Evolutionary conservation across 1,140 invertebrate species (phyloP).

Genomic region (Zaprionus camerounensis): DNA sequence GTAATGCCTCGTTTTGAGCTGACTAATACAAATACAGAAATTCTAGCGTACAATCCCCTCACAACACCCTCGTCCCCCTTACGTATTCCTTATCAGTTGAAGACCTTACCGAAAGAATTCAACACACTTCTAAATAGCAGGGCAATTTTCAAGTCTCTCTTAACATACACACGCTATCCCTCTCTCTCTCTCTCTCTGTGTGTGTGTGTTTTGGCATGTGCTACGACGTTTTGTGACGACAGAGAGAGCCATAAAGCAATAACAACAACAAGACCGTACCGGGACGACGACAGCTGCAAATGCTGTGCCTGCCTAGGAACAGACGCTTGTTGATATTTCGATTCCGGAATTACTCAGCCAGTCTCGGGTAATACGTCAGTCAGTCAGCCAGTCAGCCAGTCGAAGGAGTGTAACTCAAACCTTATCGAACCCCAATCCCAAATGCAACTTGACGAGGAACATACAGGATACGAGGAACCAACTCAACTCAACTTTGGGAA

Average conservation of each 20-base stretch:
- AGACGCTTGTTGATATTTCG: constrained; percentile 36
- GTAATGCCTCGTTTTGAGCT: too few species aligned
- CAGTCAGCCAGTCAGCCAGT: constrained; percentile 30
- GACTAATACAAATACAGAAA: too few species aligned
- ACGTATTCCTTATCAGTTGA: not conserved
- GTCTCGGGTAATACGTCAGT: constrained; percentile 10
- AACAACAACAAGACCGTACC: constrained; percentile 19
- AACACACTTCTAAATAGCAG: not conserved
- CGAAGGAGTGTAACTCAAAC: not conserved
- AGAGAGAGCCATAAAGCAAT: constrained; percentile 28
- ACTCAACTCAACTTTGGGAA: not conserved
- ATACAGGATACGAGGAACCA: not conserved
- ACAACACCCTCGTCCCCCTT: too few species aligned
- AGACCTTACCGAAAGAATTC: not conserved
- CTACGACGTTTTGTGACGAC: constrained; percentile 30
- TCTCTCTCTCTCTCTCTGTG: not conserved
- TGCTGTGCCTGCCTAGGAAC: not conserved
- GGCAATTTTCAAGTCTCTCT: constrained; percentile 7
- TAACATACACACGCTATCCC: constrained; percentile 3
- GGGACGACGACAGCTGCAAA: constrained; percentile 71
- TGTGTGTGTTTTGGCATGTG: constrained; percentile 39
- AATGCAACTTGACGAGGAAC: constrained; percentile 1
- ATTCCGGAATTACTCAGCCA: constrained; percentile 21
- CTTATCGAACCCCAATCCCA: constrained; percentile 1
- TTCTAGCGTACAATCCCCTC: too few species aligned